These are phyloP conservation scores for Celastrina argiolus DNA, from an alignment of 2,888 invertebrate genomes.

Conservation along the genomic window DNA sequence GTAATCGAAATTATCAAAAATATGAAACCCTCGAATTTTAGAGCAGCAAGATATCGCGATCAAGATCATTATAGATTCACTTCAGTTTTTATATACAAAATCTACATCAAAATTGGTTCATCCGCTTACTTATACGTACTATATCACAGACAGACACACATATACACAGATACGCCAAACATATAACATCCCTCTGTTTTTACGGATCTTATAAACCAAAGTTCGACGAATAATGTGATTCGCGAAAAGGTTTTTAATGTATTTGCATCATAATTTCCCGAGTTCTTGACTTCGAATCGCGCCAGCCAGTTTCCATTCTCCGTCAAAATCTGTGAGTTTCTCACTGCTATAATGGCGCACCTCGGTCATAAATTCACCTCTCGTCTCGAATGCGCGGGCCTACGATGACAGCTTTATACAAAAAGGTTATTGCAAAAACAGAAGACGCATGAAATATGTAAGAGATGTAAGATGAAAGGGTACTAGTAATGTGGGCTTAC, in stretches of 20 bases:
- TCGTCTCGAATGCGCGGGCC: slow-evolving; percentile 61
- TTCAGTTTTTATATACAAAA: too few relatives aligned
- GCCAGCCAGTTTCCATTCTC: slow-evolving; percentile 4
- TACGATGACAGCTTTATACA: slow-evolving; percentile 32
- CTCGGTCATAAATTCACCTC: slow-evolving; percentile 52
- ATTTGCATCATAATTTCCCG: neutral
- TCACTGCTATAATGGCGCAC: slow-evolving; percentile 40
- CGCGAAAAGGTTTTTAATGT: neutral
- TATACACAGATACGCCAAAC: too few relatives aligned
- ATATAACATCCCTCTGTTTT: too few relatives aligned
- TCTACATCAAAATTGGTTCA: too few relatives aligned
- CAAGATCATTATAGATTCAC: too few relatives aligned
- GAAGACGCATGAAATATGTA: slow-evolving; percentile 8
- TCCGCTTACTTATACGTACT: too few relatives aligned
- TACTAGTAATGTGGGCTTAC: slow-evolving; percentile 1
- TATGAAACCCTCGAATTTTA: too few relatives aligned
- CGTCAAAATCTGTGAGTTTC: slow-evolving; percentile 28
- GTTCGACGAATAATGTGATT: neutral
- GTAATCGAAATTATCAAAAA: too few relatives aligned
- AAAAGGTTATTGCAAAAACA: slow-evolving; percentile 17
- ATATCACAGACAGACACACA: too few relatives aligned
- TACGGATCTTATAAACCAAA: neutral
- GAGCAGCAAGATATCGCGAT: too few relatives aligned
- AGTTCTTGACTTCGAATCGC: neutral
- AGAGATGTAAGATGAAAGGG: slow-evolving; percentile 1